Evolutionary conservation across 2,113 vertebrate genomes (phyloP).

Genomic region (Notechis scutatus): DNA sequence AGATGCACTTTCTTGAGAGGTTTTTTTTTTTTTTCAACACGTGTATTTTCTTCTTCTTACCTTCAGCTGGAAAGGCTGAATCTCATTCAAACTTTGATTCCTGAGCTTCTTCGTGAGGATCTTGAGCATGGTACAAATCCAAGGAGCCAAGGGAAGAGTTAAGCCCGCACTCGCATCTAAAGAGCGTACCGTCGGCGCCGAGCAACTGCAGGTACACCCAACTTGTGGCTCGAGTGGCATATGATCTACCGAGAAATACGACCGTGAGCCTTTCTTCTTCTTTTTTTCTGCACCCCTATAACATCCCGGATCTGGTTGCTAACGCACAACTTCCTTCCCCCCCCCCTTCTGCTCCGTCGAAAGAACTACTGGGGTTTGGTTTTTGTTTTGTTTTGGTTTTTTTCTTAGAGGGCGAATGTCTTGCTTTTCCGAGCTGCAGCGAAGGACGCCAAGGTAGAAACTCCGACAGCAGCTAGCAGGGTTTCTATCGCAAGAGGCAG

Average conservation of each 20-base stretch:
- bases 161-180: conserved; percentile 45
- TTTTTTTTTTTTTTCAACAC: too few relatives aligned
- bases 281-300: not conserved
- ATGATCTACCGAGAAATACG: not conserved
- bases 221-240: not conserved
- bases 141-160: conserved; percentile 53
- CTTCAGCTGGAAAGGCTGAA: conserved; percentile 88
- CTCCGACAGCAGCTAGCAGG: conserved; percentile 22
- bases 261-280: not conserved
- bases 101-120: conserved; percentile 87
- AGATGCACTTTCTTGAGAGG: not conserved
- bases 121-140: conserved; percentile 78
- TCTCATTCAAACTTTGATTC: conserved; percentile 86
- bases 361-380: not conserved
- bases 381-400: not conserved
- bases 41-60: conserved; percentile 68
- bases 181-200: conserved; percentile 15
- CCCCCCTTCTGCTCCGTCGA: not conserved
- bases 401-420: conserved; percentile 6
- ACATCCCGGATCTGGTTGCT: not conserved
- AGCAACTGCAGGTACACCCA: conserved; percentile 27
- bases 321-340: not conserved
- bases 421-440: conserved; percentile 26
- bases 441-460: conserved; percentile 17
- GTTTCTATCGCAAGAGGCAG: conserved; percentile 10